Evolutionary conservation across 1,140 invertebrate genomes (phyloP).

Genomic region (Bemisia tabaci): DNA sequence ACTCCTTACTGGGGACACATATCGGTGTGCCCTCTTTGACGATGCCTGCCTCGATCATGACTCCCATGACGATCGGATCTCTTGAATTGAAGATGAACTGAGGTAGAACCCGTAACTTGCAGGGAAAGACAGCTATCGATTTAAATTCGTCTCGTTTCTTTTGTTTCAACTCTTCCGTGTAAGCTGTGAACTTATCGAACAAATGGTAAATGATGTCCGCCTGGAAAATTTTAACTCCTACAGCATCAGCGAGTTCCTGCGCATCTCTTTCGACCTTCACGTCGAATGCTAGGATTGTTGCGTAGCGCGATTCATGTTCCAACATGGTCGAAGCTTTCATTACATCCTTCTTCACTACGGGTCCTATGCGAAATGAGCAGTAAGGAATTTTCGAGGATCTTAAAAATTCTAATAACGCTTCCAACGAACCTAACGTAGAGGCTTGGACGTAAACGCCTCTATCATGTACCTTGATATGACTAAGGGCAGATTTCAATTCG

Average conservation of each 20-base stretch:
- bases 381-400: slow-evolving; percentile 93
- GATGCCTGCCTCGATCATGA: slow-evolving; percentile 89
- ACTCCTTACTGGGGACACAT: slow-evolving; percentile 94
- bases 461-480: slow-evolving; percentile 79
- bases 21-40: slow-evolving; percentile 92
- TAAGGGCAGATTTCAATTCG: slow-evolving; percentile 76
- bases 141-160: slow-evolving; percentile 91
- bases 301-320: slow-evolving; percentile 94
- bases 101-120: slow-evolving; percentile 55
- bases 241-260: slow-evolving; percentile 86
- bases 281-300: slow-evolving; percentile 97
- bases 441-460: slow-evolving; percentile 97
- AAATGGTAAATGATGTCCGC: slow-evolving; percentile 99
- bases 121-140: slow-evolving; percentile 94
- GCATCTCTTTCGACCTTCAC: slow-evolving; percentile 96
- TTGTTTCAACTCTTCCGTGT: slow-evolving; percentile 84
- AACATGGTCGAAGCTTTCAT: slow-evolving; percentile 99
- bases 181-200: slow-evolving; percentile 93
- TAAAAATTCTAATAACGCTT: slow-evolving; percentile 93
- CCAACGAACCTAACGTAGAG: slow-evolving; percentile 93
- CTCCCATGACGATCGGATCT: slow-evolving; percentile 94
- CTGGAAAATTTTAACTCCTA: slow-evolving; percentile 94
- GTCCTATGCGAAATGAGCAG: slow-evolving; percentile 95
- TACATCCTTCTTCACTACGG: slow-evolving; percentile 97
- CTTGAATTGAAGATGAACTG: slow-evolving; percentile 95